A percentile compares a stretch with the other conserved stretches of the same genome.
Conservation (phyloP, 1,140 invertebrate genomes). For the Diorhabda sublineata region DNA sequence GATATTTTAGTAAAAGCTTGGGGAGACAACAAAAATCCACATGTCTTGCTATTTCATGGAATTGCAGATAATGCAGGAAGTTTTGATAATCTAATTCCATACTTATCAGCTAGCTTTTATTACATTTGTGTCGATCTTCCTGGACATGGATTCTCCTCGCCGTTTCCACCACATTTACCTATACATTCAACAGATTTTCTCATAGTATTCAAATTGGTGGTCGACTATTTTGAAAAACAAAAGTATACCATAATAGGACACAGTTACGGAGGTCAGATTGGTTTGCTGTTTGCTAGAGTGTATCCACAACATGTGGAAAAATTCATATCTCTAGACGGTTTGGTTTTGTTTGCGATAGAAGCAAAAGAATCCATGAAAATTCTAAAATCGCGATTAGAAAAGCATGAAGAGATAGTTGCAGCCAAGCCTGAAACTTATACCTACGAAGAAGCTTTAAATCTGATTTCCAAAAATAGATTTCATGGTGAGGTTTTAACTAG, state of each 20-base stretch:
- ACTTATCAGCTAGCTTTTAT: constrained; percentile 56
- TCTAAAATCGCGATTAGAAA: neutral
- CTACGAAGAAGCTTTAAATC: neutral
- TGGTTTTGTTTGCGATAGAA: constrained; percentile 29
- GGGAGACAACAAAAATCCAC: constrained; percentile 52
- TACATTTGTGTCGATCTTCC: constrained; percentile 66
- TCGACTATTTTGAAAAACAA: constrained; percentile 53
- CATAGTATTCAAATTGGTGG: constrained; percentile 50
- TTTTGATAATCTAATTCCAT: constrained; percentile 60
- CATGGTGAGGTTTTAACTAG: constrained; percentile 4
- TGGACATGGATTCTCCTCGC: constrained; percentile 65
- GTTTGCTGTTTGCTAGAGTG: neutral
- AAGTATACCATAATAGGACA: constrained; percentile 53
- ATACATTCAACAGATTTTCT: constrained; percentile 51
- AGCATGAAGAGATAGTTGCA: neutral
- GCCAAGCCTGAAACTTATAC: neutral
- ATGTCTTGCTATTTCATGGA: constrained; percentile 62
- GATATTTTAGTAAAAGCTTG: constrained; percentile 57
- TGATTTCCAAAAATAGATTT: neutral
- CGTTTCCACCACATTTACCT: constrained; percentile 52
- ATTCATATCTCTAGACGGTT: constrained; percentile 53
- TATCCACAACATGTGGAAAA: constrained; percentile 52
- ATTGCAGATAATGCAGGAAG: constrained; percentile 59
- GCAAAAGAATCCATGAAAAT: neutral
- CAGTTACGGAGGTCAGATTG: constrained; percentile 53